A percentile compares a stretch with the other conserved stretches of the same genome.
phyloP scores from a whole-genome alignment of 1,140 invertebrate species.

The Microvelia longipes region DNA sequence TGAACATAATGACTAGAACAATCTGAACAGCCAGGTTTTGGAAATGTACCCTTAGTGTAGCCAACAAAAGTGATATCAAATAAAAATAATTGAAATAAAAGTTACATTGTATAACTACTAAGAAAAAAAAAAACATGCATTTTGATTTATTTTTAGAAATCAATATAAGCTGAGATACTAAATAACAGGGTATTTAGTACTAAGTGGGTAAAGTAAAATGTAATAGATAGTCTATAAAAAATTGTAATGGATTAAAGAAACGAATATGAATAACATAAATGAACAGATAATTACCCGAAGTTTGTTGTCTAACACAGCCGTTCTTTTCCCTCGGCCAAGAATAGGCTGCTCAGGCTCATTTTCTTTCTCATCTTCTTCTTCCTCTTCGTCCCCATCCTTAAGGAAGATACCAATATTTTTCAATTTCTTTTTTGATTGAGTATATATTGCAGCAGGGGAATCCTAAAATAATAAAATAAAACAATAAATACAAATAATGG shows the following conservation, averaged over 20 bases:
- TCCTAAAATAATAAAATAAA: conserved; percentile 33
- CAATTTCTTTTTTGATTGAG: conserved; percentile 85
- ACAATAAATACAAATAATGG: neutral
- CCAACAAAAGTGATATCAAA: no score
- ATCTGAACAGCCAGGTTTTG: no score
- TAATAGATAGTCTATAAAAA: no score
- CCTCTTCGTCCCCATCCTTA: conserved; percentile 81
- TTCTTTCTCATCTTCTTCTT: conserved; percentile 52
- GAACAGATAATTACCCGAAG: conserved; percentile 57
- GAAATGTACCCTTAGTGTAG: no score
- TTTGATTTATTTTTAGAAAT: no score
- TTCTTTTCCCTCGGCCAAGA: conserved; percentile 65
- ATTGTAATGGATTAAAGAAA: neutral
- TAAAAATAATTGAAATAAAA: no score
- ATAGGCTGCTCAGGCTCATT: conserved; percentile 32
- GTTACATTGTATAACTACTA: no score
- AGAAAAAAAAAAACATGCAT: no score
- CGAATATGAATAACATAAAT: neutral
- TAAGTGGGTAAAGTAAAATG: no score
- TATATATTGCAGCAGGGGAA: conserved; percentile 68
- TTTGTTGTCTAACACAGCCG: conserved; percentile 88
- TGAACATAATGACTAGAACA: no score
- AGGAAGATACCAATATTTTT: conserved; percentile 94
- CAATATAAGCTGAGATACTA: no score
- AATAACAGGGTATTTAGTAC: no score